These are phyloP conservation scores for Drosophila nannoptera DNA, from an alignment of 1,140 invertebrate species.

Conservation along the genomic window DNA sequence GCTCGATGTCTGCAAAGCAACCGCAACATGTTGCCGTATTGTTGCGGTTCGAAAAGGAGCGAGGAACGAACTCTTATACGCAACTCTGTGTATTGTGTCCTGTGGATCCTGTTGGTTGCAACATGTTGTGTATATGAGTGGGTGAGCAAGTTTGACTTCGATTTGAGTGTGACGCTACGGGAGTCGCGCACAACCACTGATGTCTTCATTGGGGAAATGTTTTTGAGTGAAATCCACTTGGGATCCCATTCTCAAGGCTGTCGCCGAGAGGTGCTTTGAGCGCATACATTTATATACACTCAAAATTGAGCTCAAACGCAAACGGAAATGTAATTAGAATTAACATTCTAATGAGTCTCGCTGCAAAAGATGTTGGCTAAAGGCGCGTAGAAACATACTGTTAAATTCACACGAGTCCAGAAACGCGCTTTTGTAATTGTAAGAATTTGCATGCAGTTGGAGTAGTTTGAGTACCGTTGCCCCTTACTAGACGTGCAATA, in stretches of 20 bases:
- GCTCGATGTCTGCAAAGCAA: not conserved
- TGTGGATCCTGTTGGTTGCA: constrained; percentile 28
- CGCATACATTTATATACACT: constrained; percentile 14
- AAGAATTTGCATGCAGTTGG: constrained; percentile 36
- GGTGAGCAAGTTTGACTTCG: constrained; percentile 1
- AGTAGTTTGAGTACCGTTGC: constrained; percentile 16
- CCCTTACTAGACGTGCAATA: constrained; percentile 55
- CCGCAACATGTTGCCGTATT: constrained; percentile 8
- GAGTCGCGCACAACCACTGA: constrained; percentile 6
- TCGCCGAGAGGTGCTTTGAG: not conserved
- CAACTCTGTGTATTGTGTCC: constrained; percentile 12
- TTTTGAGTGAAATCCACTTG: not conserved
- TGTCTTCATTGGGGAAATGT: constrained; percentile 22
- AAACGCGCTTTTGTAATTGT: constrained; percentile 40
- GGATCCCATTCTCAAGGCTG: not conserved
- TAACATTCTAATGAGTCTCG: constrained; percentile 53
- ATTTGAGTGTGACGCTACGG: constrained; percentile 14
- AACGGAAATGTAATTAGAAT: constrained; percentile 45
- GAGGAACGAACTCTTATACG: constrained; percentile 16
- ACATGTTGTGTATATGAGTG: constrained; percentile 15
- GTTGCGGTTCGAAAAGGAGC: constrained; percentile 15
- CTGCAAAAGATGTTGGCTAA: constrained; percentile 1
- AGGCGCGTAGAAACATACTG: not conserved
- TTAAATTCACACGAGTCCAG: constrained; percentile 18
- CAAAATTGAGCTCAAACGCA: constrained; percentile 31